Evolutionary conservation across 2,888 invertebrate genomes (phyloP), one percentile per base, ranked within the genome.

Genomic region (Mellilla xanthometata): DNA sequence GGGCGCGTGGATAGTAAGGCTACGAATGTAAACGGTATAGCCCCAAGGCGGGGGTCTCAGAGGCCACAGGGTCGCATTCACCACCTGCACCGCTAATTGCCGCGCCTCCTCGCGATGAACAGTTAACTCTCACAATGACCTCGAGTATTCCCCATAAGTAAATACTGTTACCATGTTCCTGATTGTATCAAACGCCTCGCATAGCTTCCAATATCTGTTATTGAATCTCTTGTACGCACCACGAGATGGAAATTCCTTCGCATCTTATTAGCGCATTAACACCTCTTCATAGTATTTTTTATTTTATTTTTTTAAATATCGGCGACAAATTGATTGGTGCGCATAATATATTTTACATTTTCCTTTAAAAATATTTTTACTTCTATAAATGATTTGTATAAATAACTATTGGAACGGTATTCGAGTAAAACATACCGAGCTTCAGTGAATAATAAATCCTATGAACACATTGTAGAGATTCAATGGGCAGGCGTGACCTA

Each of bases 41-140:
- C 38, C 42, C 44, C 31, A 49, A 8, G 24, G 50, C 61, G 53
- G 53, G 59, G 57, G 51, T 47, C 62, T 60, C 60, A 55, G 68
- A 75, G 81, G 84, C 79, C 81, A 79, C 69, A 63, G 78, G 82
- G 76, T 81, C 79, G 80, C 74, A 77, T 79, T 85, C 82, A 79
- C 81, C 86, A 85, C 81, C 81, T 82, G 81, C 68, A 78, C 78
- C 73, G 78, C 80, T 86, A 85, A 86, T 88, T 86, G 80, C 84
- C 77, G 76, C 78, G 73, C 81, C 81, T 82, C 77, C 73, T 70
- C 76, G 77, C 68, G 68, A 72, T 75, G 65, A 79, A 81, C 80
- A 76, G 80, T 80, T 86, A 19, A 85, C 66, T 72, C 60, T 65
- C 62, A 73, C 77, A 80, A 76, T 83, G 70, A 64, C 69, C 72